These are phyloP conservation scores for Caenorhabditis sp. DNA, from an alignment of 2,888 invertebrate species.

Conservation along the genomic window DNA sequence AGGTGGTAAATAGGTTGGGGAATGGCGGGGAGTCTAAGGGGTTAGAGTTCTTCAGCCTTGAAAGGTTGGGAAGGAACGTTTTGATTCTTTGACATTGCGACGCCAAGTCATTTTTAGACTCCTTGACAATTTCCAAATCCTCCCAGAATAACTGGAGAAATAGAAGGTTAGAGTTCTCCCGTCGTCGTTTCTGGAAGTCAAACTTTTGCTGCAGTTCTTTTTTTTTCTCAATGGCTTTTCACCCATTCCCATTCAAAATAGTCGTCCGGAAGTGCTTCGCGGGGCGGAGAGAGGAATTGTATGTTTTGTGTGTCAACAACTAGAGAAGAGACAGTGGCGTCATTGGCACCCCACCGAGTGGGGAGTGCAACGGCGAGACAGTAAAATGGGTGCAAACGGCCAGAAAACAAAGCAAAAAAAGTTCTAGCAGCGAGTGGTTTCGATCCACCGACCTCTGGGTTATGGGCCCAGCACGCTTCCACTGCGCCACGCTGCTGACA, in stretches of 20 bases:
- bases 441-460: conserved; percentile 91
- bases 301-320: conserved; percentile 33
- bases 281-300: conserved; percentile 8
- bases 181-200: conserved; percentile 25
- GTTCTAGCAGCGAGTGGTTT: conserved; percentile 82
- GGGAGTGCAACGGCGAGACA: not conserved
- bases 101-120: no score
- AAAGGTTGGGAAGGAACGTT: no score
- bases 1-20: not conserved
- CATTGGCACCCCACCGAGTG: conserved; percentile 21
- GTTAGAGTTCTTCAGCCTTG: conserved; percentile 7
- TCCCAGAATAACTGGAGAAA: not conserved
- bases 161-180: conserved; percentile 15
- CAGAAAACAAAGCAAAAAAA: conserved; percentile 16
- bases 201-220: conserved; percentile 19
- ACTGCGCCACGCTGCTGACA: conserved; percentile 90
- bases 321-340: conserved; percentile 16
- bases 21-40: not conserved
- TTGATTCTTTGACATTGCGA: no score
- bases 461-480: conserved; percentile 91
- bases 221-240: conserved; percentile 7
- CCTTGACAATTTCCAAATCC: not conserved
- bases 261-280: conserved; percentile 35
- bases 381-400: not conserved
- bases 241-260: conserved; percentile 22